Evolutionary conservation across 2,797 vertebrate genomes (phyloP).

Genomic region (Sarcophilus harrisii): DNA sequence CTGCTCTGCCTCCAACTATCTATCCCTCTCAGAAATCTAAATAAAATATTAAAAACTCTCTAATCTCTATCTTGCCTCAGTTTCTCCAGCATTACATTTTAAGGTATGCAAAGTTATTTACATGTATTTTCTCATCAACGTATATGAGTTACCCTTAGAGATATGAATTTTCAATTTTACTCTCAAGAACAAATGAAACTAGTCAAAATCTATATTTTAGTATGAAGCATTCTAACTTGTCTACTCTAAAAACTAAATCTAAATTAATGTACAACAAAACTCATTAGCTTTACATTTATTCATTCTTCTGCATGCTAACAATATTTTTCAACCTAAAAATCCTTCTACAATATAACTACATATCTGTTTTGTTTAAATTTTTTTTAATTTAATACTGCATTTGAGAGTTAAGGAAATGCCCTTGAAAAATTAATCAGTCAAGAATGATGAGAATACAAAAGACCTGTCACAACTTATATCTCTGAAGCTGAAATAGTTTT

Average conservation of each 20-base stretch:
- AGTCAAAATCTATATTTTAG: slow-evolving; percentile 8
- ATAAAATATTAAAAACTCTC: too few species aligned
- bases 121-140: not conserved
- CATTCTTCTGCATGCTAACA: not conserved
- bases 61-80: too few species aligned
- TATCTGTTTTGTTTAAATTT: slow-evolving; percentile 15
- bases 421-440: slow-evolving; percentile 23
- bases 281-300: slow-evolving; percentile 47
- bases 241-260: slow-evolving; percentile 39
- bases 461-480: slow-evolving; percentile 1
- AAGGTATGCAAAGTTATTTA: not conserved
- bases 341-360: slow-evolving; percentile 3
- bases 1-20: too few species aligned
- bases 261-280: slow-evolving; percentile 42
- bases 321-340: slow-evolving; percentile 29
- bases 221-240: slow-evolving; percentile 38
- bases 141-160: not conserved
- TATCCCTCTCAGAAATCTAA: too few species aligned
- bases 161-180: not conserved
- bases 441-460: slow-evolving; percentile 24
- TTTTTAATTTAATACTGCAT: slow-evolving; percentile 4
- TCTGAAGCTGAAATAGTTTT: slow-evolving; percentile 7
- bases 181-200: slow-evolving; percentile 48
- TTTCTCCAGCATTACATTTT: not conserved
- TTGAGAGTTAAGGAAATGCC: slow-evolving; percentile 25